phyloP scores from a whole-genome alignment of 2,113 vertebrate genomes.

The Lonchura striata region DNA sequence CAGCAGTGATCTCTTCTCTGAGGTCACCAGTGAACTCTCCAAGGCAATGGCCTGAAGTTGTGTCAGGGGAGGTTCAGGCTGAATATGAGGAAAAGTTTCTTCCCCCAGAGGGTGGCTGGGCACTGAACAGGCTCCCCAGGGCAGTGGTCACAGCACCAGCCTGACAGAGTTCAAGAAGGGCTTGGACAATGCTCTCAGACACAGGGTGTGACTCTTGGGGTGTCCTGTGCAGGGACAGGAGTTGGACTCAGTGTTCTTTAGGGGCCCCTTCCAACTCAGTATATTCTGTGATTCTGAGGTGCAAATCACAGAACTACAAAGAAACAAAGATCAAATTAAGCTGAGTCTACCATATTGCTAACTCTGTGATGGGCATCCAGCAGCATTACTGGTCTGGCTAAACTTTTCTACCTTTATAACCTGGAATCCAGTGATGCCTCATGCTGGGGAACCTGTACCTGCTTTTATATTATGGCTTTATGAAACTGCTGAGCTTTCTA shows the following conservation, averaged over 20 bases:
- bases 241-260: neutral
- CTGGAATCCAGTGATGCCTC: neutral
- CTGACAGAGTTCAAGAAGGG: rapidly evolving
- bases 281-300: neutral
- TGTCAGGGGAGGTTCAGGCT: neutral
- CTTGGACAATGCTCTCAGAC: neutral
- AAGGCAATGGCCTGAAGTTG: neutral
- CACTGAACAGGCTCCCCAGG: neutral
- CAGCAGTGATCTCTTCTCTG: neutral
- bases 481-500: neutral
- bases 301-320: neutral
- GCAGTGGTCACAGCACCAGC: neutral
- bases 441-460: neutral
- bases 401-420: neutral
- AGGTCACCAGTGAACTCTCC: neutral
- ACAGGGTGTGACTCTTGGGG: neutral
- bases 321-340: neutral
- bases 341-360: neutral
- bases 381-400: neutral
- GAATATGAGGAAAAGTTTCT: neutral
- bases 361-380: neutral
- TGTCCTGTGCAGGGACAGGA: neutral
- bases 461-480: neutral
- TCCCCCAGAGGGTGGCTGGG: neutral
- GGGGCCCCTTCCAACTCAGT: neutral